phyloP scores from a whole-genome alignment of 1,140 invertebrate genomes.

The Archegozetes longisetosus region DNA sequence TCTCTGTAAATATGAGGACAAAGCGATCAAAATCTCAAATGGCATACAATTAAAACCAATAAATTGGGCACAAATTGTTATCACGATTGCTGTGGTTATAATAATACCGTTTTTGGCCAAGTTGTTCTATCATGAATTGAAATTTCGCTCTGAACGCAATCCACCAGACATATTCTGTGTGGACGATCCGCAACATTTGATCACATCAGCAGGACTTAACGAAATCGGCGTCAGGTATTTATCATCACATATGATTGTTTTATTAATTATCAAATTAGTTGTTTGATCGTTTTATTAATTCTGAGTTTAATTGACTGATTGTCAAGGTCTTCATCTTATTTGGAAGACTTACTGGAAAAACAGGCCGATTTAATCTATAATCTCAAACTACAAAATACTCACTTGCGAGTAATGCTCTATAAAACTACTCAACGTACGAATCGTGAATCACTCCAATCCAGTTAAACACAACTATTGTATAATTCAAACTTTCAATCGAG shows the following conservation, averaged over 20 bases:
- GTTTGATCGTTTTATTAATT: not conserved
- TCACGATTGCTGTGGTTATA: not conserved
- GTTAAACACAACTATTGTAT: not conserved
- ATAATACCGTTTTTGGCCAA: not conserved
- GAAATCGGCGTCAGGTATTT: constrained; percentile 8
- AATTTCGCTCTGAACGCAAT: constrained; percentile 7
- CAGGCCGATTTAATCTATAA: constrained; percentile 14
- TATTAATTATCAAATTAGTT: not conserved
- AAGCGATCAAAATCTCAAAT: not conserved
- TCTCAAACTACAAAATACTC: constrained; percentile 11
- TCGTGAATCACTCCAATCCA: not conserved
- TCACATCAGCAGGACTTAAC: constrained; percentile 9
- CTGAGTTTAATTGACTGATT: not conserved
- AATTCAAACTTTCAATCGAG: too few species aligned
- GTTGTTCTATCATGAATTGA: constrained; percentile 10
- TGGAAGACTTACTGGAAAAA: constrained; percentile 13
- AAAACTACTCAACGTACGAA: not conserved
- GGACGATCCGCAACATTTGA: constrained; percentile 4
- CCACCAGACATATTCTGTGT: constrained; percentile 13
- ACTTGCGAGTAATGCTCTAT: constrained; percentile 8
- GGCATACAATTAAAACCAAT: constrained; percentile 1
- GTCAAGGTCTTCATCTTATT: constrained; percentile 7
- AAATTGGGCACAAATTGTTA: not conserved
- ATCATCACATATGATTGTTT: not conserved
- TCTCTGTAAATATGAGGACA: not conserved